phyloP scores from a whole-genome alignment of 23 tunicate species.

The Aplidium turbinatum region DNA sequence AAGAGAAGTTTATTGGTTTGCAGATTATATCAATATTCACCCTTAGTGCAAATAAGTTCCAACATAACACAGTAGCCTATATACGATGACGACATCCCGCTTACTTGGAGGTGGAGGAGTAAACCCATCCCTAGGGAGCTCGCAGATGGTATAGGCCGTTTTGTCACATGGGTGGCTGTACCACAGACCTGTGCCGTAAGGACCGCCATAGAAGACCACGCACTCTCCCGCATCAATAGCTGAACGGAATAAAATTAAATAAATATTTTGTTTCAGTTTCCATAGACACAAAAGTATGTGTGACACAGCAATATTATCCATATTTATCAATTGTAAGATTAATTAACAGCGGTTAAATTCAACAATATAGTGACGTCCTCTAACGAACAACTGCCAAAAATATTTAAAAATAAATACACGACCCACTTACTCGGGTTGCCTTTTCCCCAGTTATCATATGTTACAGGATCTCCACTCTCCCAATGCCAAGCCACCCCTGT shows the following conservation, averaged over 20 bases:
- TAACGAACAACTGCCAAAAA: not conserved
- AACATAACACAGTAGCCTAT: no score
- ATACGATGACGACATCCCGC: no score
- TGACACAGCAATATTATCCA: not conserved
- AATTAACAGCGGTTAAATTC: not conserved
- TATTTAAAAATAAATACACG: not conserved
- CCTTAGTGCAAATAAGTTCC: no score
- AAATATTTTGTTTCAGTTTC: not conserved
- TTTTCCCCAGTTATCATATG: slow-evolving; percentile 85
- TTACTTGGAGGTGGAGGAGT: slow-evolving; percentile 82
- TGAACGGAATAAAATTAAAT: slow-evolving; percentile 15
- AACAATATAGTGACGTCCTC: no score
- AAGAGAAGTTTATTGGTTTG: no score
- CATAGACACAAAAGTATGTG: not conserved
- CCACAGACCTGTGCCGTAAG: slow-evolving; percentile 79
- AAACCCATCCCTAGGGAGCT: slow-evolving; percentile 71
- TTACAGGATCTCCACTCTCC: slow-evolving; percentile 84
- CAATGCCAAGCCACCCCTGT: slow-evolving; percentile 75
- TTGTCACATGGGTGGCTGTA: slow-evolving; percentile 81
- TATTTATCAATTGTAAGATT: not conserved
- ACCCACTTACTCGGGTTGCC: slow-evolving; percentile 72
- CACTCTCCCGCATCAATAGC: slow-evolving; percentile 74
- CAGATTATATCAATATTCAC: no score
- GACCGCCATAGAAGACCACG: slow-evolving; percentile 81
- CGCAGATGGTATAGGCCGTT: slow-evolving; percentile 72